These are phyloP conservation scores for Scytalopus superciliaris DNA, from an alignment of 2,113 vertebrate species.

Conservation along the genomic window DNA sequence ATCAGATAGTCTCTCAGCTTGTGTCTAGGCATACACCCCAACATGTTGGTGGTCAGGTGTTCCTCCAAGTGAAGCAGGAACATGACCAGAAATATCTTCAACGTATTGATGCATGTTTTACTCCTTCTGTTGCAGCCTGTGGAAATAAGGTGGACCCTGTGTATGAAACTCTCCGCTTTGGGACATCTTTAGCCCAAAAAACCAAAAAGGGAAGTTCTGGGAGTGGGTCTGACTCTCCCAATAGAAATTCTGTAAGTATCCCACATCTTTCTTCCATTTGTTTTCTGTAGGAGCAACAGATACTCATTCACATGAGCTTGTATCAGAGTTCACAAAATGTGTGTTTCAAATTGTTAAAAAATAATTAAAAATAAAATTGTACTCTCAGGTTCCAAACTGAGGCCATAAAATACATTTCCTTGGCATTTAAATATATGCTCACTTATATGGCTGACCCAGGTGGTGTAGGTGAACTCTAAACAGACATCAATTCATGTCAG, in stretches of 20 bases:
- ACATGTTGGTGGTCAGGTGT: background rate
- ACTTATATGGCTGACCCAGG: background rate
- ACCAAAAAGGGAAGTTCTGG: slow-evolving; percentile 87
- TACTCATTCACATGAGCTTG: background rate
- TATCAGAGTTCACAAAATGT: background rate
- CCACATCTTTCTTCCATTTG: background rate
- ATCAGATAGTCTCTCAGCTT: background rate
- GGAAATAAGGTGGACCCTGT: slow-evolving; percentile 98
- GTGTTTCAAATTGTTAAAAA: background rate
- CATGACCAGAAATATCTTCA: background rate
- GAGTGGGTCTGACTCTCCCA: slow-evolving; percentile 90
- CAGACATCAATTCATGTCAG: background rate
- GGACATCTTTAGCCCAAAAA: slow-evolving; percentile 95
- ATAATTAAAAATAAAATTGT: background rate
- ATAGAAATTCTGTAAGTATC: slow-evolving; percentile 87
- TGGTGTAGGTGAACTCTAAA: no score
- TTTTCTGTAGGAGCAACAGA: background rate
- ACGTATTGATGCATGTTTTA: background rate
- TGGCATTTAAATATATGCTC: background rate
- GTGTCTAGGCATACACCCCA: background rate
- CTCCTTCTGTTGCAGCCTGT: slow-evolving; percentile 81
- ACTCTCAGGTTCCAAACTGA: background rate
- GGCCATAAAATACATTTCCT: background rate
- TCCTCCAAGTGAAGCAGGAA: background rate
- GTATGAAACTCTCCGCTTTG: slow-evolving; percentile 95